Percentiles rank a stretch among this genome's conserved stretches.
These are phyloP conservation scores for Nomada fabriciana DNA, from an alignment of 2,888 invertebrate species.

Conservation along the genomic window DNA sequence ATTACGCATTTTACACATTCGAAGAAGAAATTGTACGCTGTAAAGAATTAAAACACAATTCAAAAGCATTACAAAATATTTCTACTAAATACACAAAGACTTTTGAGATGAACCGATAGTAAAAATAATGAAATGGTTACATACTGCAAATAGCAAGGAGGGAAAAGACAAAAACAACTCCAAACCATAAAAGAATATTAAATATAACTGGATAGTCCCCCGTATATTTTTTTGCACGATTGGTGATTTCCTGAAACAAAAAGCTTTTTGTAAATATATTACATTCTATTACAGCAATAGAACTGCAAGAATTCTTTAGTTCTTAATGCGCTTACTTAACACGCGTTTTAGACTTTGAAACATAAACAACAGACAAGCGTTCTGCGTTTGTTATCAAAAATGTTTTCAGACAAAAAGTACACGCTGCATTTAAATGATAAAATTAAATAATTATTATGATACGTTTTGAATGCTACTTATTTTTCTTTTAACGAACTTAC, in stretches of 20 bases:
- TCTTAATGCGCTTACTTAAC: conserved; percentile 24
- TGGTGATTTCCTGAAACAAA: conserved; percentile 46
- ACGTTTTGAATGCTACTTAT: neutral
- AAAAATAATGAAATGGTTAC: conserved; percentile 66
- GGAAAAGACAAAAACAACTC: conserved; percentile 90
- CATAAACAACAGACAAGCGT: conserved; percentile 34
- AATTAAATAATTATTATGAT: neutral
- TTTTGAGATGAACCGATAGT: neutral
- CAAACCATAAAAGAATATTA: conserved; percentile 95
- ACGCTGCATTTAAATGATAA: conserved; percentile 1
- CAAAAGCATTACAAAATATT: too few species aligned
- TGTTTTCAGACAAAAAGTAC: neutral
- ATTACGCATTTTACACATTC: too few species aligned
- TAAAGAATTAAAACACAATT: too few species aligned
- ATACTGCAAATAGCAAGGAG: conserved; percentile 90
- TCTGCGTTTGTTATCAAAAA: conserved; percentile 1
- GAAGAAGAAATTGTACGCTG: too few species aligned
- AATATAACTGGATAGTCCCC: conserved; percentile 93
- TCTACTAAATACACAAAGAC: too few species aligned
- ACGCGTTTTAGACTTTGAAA: conserved; percentile 23
- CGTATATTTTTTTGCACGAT: conserved; percentile 87
- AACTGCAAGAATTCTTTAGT: conserved; percentile 12
- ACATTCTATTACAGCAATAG: neutral
- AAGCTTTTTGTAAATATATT: conserved; percentile 30
- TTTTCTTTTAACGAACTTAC: neutral